A percentile compares a stretch with the other conserved stretches of the same genome.
Evolutionary conservation across 2,797 vertebrate species (phyloP).

Genomic region (Brachyrhaphis roseni): DNA sequence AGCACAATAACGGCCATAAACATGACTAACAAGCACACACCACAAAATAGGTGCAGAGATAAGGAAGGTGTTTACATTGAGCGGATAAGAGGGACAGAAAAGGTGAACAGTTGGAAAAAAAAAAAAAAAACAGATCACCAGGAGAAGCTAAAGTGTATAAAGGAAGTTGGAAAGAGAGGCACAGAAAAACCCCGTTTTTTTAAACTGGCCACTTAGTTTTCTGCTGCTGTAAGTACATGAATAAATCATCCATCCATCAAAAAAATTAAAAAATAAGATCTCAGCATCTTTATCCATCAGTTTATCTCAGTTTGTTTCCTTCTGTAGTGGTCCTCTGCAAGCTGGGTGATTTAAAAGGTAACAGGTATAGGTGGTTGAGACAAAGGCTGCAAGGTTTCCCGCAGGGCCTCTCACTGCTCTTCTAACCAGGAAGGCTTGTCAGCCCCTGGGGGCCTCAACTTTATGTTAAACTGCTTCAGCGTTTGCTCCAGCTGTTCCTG

Average conservation of each 20-base stretch:
- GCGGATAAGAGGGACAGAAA: constrained; percentile 12
- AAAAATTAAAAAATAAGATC: constrained; percentile 6
- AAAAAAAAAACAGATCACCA: constrained; percentile 42
- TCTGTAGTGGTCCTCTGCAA: constrained; percentile 65
- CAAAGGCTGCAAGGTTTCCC: constrained; percentile 30
- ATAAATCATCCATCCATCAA: constrained; percentile 48
- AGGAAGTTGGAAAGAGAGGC: constrained; percentile 50
- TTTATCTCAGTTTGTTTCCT: constrained; percentile 23
- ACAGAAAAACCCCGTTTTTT: constrained; percentile 50
- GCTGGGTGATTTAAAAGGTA: constrained; percentile 58
- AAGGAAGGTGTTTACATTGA: constrained; percentile 7
- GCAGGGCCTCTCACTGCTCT: constrained; percentile 86
- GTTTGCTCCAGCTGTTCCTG: constrained; percentile 97
- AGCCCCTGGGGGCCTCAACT: constrained; percentile 87
- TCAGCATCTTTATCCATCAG: constrained; percentile 35
- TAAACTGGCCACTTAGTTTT: constrained; percentile 55
- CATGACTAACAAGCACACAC: constrained; percentile 51
- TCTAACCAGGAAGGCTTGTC: constrained; percentile 98
- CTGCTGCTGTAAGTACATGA: constrained; percentile 38
- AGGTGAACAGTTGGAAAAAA: neutral
- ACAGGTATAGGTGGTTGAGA: constrained; percentile 55
- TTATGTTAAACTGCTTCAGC: constrained; percentile 96
- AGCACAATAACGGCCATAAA: constrained; percentile 44
- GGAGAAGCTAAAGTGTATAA: constrained; percentile 43
- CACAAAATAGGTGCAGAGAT: constrained; percentile 37